phyloP scores from a whole-genome alignment of 2,113 vertebrate species.

The Sinosuthora webbiana region DNA sequence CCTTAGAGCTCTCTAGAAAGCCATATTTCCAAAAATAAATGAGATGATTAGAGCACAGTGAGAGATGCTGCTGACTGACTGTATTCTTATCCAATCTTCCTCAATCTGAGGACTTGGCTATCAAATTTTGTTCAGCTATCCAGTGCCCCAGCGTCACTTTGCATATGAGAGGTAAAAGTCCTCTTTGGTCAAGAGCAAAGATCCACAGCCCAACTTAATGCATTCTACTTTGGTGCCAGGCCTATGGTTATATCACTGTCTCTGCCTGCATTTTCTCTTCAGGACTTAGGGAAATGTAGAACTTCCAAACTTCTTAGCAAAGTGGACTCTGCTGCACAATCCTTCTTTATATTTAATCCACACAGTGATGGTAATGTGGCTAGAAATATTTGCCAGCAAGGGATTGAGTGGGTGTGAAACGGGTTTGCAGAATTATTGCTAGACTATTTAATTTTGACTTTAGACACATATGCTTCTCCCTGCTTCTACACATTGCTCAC shows the following conservation, averaged over 20 bases:
- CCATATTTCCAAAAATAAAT: slow-evolving; percentile 37
- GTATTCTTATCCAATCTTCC: neutral
- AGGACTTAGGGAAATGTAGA: neutral
- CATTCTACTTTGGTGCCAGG: neutral
- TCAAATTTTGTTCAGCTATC: neutral
- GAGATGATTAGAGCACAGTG: neutral
- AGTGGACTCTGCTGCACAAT: neutral
- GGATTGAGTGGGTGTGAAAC: neutral
- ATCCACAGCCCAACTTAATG: neutral
- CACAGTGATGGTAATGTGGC: neutral
- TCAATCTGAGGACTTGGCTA: neutral
- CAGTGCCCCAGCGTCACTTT: neutral
- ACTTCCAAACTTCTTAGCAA: neutral
- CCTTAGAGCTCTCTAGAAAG: slow-evolving; percentile 19
- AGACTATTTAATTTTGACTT: neutral
- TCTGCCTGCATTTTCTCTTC: neutral
- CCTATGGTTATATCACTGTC: neutral
- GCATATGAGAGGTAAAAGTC: neutral
- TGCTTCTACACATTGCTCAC: neutral
- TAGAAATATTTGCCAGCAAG: slow-evolving; percentile 37
- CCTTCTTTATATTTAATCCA: neutral
- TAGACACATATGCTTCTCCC: neutral
- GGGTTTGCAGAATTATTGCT: slow-evolving; percentile 2
- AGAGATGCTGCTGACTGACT: neutral
- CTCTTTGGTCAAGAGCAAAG: neutral